A percentile compares a stretch with the other conserved stretches of the same genome.
These are phyloP conservation scores for Zootoca vivipara DNA, from an alignment of 2,113 vertebrate genomes.

Conservation along the genomic window DNA sequence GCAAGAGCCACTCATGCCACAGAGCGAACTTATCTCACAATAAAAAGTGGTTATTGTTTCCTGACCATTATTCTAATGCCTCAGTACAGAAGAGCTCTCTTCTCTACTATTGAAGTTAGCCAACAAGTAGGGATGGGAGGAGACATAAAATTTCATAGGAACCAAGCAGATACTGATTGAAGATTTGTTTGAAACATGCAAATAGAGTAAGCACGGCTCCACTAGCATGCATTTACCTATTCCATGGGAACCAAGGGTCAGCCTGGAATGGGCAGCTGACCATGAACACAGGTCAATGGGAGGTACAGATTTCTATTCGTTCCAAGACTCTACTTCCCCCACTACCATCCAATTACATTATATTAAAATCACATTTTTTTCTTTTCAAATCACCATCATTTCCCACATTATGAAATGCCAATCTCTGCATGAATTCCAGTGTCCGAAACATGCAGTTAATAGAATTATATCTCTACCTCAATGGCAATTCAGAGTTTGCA, in stretches of 20 bases:
- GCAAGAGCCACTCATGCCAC: neutral
- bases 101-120: neutral
- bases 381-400: neutral
- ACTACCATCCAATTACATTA: neutral
- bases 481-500: neutral
- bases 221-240: neutral
- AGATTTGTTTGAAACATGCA: neutral
- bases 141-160: neutral
- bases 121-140: neutral
- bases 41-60: neutral
- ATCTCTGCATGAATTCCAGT: neutral
- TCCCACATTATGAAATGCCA: neutral
- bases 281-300: neutral
- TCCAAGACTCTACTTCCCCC: neutral
- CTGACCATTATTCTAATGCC: neutral
- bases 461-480: neutral
- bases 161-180: neutral
- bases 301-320: slow-evolving; percentile 7
- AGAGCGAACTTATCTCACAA: slow-evolving; percentile 10
- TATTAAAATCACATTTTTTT: neutral
- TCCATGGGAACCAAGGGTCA: neutral
- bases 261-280: neutral
- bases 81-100: slow-evolving; percentile 7
- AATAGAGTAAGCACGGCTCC: neutral
- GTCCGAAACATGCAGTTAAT: neutral